Evolutionary conservation across 2,888 invertebrate genomes (phyloP), one percentile per base, ranked within the genome.

Genomic region (Hydraecia micacea): DNA sequence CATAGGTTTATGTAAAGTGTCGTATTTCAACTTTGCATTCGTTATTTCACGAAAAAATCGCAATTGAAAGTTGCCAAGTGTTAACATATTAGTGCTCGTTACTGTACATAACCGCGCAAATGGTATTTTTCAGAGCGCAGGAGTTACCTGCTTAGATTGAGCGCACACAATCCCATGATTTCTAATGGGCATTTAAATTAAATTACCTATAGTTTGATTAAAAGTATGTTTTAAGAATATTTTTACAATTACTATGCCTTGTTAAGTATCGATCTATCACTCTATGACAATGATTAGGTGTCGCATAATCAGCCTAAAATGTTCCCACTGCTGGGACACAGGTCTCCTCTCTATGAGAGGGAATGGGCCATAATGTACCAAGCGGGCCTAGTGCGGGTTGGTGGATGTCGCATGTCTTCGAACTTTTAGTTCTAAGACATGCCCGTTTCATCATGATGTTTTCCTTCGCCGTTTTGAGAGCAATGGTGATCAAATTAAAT

Each of bases 21-120:
- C n/a, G n/a, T n/a, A n/a, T n/a, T n/a, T n/a, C n/a, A n/a, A n/a
- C n/a, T n/a, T n/a, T n/a, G n/a, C n/a, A n/a, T n/a, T n/a, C n/a
- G n/a, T n/a, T n/a, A n/a, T n/a, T n/a, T n/a, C n/a, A n/a, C n/a
- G n/a, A n/a, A n/a, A n/a, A n/a, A n/a, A n/a, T n/a, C n/a, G n/a
- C n/a, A n/a, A n/a, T n/a, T n/a, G n/a, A n/a, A n/a, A n/a, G n/a
- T n/a, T n/a, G n/a, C n/a, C n/a, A n/a, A n/a, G n/a, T n/a, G n/a
- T n/a, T n/a, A n/a, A n/a, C n/a, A n/a, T n/a, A n/a, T n/a, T n/a
- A n/a, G n/a, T n/a, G n/a, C n/a, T n/a, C n/a, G n/a, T n/a, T n/a
- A n/a, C n/a, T n/a, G n/a, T n/a, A 90, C 89, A 90, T 90, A 91
- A 90, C 89, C 87, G 88, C 87, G 87, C 73, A 84, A 90, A 85